Evolutionary conservation across 2,113 vertebrate genomes (phyloP).

Genomic region (Ceyx margarethae): DNA sequence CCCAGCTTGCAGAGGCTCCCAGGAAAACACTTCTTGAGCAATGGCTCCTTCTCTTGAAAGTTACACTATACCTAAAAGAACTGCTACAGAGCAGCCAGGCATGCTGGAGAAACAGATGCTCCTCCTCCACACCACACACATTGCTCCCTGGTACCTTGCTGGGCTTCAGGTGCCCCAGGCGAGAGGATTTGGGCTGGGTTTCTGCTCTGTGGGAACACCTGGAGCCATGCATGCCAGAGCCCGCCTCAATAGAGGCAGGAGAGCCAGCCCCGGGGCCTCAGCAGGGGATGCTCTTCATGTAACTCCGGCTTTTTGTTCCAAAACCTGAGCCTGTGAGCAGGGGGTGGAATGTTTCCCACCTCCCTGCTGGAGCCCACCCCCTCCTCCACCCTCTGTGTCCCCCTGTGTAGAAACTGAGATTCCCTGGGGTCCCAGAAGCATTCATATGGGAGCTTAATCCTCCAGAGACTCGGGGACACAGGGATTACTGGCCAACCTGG

Average conservation of each 20-base stretch:
- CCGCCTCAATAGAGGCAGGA: not conserved
- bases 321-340: not conserved
- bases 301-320: slow-evolving; percentile 53
- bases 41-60: not conserved
- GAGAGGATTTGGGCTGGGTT: not conserved
- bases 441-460: slow-evolving; percentile 63
- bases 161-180: not conserved
- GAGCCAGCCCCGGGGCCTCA: slow-evolving; percentile 37
- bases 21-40: not conserved
- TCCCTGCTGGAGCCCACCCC: not conserved
- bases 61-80: not conserved
- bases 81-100: not conserved
- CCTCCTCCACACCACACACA: not conserved
- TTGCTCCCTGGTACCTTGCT: not conserved
- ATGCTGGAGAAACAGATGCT: rapidly evolving
- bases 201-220: not conserved
- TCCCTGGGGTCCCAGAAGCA: not conserved
- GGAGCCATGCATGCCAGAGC: slow-evolving; percentile 55
- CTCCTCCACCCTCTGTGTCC: not conserved
- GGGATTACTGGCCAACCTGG: not conserved
- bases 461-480: not conserved
- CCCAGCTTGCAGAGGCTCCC: not conserved
- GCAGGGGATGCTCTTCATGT: slow-evolving; percentile 23
- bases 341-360: not conserved
- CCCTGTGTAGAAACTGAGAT: not conserved